phyloP scores from a whole-genome alignment of 2,113 vertebrate genomes.

The Poecile atricapillus region DNA sequence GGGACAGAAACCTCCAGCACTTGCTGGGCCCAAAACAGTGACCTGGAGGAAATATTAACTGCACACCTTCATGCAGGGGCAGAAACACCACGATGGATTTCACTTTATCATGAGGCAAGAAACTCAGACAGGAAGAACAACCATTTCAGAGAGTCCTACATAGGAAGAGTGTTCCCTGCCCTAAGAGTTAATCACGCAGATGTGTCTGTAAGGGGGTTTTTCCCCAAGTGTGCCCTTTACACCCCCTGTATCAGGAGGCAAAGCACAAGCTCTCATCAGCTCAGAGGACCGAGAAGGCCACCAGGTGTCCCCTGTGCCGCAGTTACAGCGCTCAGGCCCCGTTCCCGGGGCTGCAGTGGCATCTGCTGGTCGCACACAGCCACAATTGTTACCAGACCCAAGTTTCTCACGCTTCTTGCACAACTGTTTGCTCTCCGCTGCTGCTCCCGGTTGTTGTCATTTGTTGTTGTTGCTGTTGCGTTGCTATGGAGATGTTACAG shows the following conservation, averaged over 20 bases:
- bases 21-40: neutral
- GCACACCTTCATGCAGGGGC: neutral
- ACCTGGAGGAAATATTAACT: neutral
- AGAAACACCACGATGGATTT: neutral
- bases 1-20: neutral
- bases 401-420: neutral
- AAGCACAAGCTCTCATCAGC: neutral
- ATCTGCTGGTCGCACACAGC: constrained; percentile 49
- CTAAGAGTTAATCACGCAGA: neutral
- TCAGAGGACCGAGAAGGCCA: neutral
- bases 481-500: neutral
- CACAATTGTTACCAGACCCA: neutral
- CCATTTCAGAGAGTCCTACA: neutral
- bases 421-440: neutral
- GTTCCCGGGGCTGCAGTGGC: constrained; percentile 19
- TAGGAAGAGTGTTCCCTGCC: neutral
- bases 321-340: fast-evolving
- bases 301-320: neutral
- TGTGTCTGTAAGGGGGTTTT: neutral
- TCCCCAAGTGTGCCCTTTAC: too few species aligned
- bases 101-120: neutral
- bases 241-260: fast-evolving
- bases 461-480: neutral
- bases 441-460: neutral
- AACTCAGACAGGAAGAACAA: neutral